phyloP scores from a whole-genome alignment of 2,797 vertebrate genomes.

The Notamacropus eugenii region DNA sequence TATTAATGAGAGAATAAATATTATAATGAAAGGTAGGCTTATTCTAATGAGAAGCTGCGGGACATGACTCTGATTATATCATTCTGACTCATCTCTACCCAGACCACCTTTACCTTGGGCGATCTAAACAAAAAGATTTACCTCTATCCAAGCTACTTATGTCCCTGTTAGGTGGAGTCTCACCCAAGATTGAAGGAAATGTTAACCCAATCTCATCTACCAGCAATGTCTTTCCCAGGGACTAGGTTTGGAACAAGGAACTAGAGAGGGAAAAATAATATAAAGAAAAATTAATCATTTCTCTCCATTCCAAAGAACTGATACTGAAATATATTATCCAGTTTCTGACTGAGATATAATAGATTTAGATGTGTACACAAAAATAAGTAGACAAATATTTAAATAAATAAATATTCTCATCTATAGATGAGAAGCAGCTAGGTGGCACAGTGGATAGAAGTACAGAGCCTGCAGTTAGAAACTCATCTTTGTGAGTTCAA shows the following conservation, averaged over 20 bases:
- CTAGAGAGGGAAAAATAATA: not conserved
- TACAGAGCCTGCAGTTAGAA: not conserved
- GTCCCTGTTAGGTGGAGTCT: not conserved
- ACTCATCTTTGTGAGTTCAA: not conserved
- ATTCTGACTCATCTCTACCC: too few relatives aligned
- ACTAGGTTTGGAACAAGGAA: not conserved
- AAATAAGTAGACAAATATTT: not conserved
- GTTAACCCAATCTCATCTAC: not conserved
- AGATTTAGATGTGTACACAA: not conserved
- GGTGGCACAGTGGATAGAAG: not conserved
- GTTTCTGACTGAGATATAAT: not conserved
- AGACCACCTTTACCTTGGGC: not conserved
- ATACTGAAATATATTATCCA: not conserved
- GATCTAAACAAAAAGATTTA: not conserved
- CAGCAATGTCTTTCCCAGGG: not conserved
- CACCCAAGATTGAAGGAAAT: not conserved
- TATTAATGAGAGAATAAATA: not conserved
- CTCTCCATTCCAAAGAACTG: not conserved
- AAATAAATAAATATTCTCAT: not conserved
- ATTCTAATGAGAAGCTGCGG: not conserved
- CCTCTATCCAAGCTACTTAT: not conserved
- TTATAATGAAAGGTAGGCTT: not conserved
- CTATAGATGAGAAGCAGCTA: not conserved
- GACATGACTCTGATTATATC: not conserved
- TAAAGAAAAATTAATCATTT: not conserved